Percentiles rank a stretch among this genome's conserved stretches.
These are phyloP conservation scores for Brachymystax lenok DNA, from an alignment of 2,797 vertebrate species.

Conservation along the genomic window DNA sequence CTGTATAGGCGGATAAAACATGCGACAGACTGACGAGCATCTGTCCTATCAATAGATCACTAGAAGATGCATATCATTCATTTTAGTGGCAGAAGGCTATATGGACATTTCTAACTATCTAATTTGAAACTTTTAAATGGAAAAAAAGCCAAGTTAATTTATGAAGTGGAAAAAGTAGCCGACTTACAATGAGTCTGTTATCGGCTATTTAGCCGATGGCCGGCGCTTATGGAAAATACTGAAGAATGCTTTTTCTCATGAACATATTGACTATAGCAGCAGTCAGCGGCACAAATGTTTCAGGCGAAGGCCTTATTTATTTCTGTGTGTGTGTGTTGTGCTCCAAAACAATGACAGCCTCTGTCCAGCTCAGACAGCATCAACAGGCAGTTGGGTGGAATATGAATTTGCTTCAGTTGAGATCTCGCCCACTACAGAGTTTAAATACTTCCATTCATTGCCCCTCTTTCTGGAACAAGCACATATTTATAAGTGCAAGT, in stretches of 20 bases:
- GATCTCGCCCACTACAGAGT: constrained; percentile 41
- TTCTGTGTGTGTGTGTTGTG: constrained; percentile 11
- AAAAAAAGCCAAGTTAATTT: too few relatives aligned
- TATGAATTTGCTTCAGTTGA: constrained; percentile 52
- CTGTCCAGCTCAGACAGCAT: constrained; percentile 36
- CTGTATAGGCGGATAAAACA: too few relatives aligned
- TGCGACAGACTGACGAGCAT: too few relatives aligned
- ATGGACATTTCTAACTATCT: too few relatives aligned
- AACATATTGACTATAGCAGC: constrained; percentile 33
- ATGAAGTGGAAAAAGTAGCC: too few relatives aligned
- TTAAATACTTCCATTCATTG: constrained; percentile 53
- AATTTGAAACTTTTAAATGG: too few relatives aligned
- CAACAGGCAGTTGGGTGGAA: constrained; percentile 62
- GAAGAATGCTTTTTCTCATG: constrained; percentile 30
- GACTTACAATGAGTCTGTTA: too few relatives aligned
- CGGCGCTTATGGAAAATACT: too few relatives aligned
- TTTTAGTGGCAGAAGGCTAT: too few relatives aligned
- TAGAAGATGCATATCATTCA: too few relatives aligned
- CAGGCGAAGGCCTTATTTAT: constrained; percentile 4
- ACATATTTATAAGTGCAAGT: constrained; percentile 51
- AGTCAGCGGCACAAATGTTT: constrained; percentile 27
- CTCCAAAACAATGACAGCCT: constrained; percentile 54
- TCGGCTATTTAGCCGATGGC: too few relatives aligned
- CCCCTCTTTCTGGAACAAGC: constrained; percentile 39
- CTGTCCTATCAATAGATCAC: too few relatives aligned